These are phyloP conservation scores for Sphaerodactylus townsendi DNA, from an alignment of 2,113 vertebrate genomes.

Conservation along the genomic window DNA sequence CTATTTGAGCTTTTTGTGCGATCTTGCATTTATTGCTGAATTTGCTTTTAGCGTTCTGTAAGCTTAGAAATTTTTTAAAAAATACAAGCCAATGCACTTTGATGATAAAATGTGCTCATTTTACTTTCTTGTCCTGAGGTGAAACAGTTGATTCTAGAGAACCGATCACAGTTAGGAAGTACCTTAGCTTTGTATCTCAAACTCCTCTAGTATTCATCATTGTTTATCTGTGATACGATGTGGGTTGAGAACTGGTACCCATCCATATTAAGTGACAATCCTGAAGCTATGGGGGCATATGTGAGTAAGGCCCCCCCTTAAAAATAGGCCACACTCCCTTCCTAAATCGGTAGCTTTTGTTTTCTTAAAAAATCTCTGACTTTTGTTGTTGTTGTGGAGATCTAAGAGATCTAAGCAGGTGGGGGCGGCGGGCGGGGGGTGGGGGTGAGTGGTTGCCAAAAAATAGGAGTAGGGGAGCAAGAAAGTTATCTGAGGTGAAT, in stretches of 20 bases:
- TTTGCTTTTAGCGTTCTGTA: background rate
- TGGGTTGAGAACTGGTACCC: background rate
- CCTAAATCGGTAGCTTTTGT: no score
- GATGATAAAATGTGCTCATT: background rate
- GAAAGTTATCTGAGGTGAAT: no score
- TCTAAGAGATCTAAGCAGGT: no score
- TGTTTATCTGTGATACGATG: background rate
- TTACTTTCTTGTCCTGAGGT: background rate
- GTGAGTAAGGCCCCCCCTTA: no score
- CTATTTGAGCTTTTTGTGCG: background rate
- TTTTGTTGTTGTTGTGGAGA: no score
- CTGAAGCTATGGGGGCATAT: no score
- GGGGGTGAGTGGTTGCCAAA: no score
- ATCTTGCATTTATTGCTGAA: background rate
- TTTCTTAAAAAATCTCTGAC: no score
- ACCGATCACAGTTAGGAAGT: background rate
- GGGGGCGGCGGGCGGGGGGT: no score
- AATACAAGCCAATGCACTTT: background rate
- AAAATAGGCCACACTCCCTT: no score
- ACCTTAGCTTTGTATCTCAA: background rate
- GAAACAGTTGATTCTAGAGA: no score
- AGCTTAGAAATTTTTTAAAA: background rate
- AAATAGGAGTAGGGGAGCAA: no score
- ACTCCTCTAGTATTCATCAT: background rate
- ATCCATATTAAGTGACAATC: background rate